phyloP scores from a whole-genome alignment of 2,888 invertebrate genomes.

The Cryptophagus acutangulus region DNA sequence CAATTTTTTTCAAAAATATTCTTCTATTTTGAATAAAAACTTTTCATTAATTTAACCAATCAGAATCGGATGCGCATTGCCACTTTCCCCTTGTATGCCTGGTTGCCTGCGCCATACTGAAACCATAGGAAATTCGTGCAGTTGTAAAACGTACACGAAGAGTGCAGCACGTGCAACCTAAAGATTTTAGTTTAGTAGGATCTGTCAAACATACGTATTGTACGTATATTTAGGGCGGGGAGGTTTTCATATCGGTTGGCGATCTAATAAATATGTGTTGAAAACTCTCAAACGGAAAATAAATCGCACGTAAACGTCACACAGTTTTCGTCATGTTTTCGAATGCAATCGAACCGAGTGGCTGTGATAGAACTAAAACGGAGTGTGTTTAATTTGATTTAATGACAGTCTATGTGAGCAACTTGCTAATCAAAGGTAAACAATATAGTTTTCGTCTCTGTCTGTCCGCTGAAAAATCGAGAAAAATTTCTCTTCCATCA shows the following conservation, averaged over 20 bases:
- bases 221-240: slow-evolving; percentile 49
- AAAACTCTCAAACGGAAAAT: slow-evolving; percentile 4
- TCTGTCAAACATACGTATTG: slow-evolving; percentile 41
- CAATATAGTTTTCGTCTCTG: slow-evolving; percentile 41
- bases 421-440: slow-evolving; percentile 45
- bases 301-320: slow-evolving; percentile 1
- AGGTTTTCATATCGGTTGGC: slow-evolving; percentile 36
- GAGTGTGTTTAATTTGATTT: slow-evolving; percentile 14
- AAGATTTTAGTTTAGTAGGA: slow-evolving; percentile 22
- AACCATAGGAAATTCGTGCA: too few relatives aligned
- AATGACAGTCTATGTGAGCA: slow-evolving; percentile 23
- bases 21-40: too few relatives aligned
- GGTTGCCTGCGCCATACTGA: neutral
- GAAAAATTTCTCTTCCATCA: slow-evolving; percentile 4
- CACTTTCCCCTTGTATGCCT: too few relatives aligned
- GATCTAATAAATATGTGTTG: slow-evolving; percentile 26
- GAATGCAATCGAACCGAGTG: slow-evolving; percentile 13
- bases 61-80: too few relatives aligned
- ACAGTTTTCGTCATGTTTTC: slow-evolving; percentile 9
- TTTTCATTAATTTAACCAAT: too few relatives aligned
- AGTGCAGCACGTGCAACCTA: slow-evolving; percentile 3
- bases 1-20: too few relatives aligned
- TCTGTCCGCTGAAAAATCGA: too few relatives aligned
- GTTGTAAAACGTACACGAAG: neutral
- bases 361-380: slow-evolving; percentile 7